These are phyloP conservation scores for Molanna angustata DNA, from an alignment of 2,888 invertebrate genomes.

Conservation along the genomic window DNA sequence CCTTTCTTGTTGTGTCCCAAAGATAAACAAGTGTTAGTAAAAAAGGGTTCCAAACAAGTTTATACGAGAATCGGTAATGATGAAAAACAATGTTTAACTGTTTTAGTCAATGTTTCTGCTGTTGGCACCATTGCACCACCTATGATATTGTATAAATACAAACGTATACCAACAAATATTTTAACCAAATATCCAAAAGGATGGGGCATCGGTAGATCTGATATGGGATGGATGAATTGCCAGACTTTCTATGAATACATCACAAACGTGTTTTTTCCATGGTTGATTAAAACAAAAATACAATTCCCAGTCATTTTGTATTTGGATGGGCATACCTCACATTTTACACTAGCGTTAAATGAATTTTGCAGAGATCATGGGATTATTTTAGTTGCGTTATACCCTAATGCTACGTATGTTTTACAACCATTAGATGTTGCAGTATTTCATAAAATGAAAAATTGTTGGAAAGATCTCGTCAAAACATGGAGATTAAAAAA, in stretches of 20 bases:
- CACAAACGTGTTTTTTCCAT: slow-evolving; percentile 2
- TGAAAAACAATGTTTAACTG: slow-evolving; percentile 3
- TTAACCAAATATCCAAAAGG: neutral
- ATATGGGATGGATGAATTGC: slow-evolving; percentile 1
- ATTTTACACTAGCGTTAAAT: neutral
- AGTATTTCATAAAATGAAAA: slow-evolving; percentile 1
- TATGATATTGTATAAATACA: neutral
- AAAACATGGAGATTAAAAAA: neutral
- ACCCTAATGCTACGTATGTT: slow-evolving; percentile 2
- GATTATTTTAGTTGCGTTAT: neutral
- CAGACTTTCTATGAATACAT: slow-evolving; percentile 4
- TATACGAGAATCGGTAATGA: neutral
- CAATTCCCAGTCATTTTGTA: neutral
- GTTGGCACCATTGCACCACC: neutral
- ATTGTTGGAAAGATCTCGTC: neutral
- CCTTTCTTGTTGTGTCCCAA: neutral
- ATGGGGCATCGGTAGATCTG: neutral
- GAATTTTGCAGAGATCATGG: slow-evolving; percentile 1
- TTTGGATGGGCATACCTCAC: neutral
- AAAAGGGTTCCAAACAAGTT: neutral
- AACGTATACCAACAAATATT: neutral
- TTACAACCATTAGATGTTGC: slow-evolving; percentile 7
- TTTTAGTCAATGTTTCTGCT: neutral
- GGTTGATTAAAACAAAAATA: slow-evolving; percentile 1
- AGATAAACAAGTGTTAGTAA: neutral